Evolutionary conservation across 53 echinoderm and acorn worm genomes (phyloP), one percentile per base, ranked within the genome.

Genomic region (Zoroaster sp.): DNA sequence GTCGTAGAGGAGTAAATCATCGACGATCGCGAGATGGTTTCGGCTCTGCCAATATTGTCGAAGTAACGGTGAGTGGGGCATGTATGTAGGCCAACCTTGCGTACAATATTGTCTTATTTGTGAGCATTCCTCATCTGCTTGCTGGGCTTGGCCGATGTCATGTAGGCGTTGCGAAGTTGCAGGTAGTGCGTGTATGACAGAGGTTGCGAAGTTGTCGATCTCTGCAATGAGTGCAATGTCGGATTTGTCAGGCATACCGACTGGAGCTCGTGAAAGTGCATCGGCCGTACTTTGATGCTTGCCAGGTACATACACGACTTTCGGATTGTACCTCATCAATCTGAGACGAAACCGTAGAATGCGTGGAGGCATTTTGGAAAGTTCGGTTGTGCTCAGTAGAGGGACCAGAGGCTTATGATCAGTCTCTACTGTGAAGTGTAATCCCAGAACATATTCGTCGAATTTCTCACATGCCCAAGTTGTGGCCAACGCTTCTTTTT

Each of bases 301-400:
- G 15, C 92, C 88, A 40, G 94, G 90, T 4, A 93, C 91, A 78
- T 90, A 72, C 34, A 31, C 23, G 35, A 95, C 69, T 54, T 11
- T 80, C 18, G 49, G 77, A 17, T 47, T 33, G 72, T 55, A 95
- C 46, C 77, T 44, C 90, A 88, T 85, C 28, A 93, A 49, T 28
- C 88, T 47, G 77, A 95, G 86, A 11, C 92, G 51, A 66, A 95
- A 95, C 4, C 93, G 69, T 40, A 88, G 93, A 44, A 90, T 88
- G 18, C 87, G 52, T 13, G 83, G 45, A 18, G 89, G 93, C 6
- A 91, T 59, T 36, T 86, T 76, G 21, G 34, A 37, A 8, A 95
- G 39, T n/a, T 74, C 75, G 39, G 83, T 95, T 30, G 66, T 55
- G 11, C 37, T 32, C 18, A 95, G 75, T n/a, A 89, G 72, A 0